Evolutionary conservation across 2,113 vertebrate species (phyloP).

Genomic region (Melanocharis versteri): DNA sequence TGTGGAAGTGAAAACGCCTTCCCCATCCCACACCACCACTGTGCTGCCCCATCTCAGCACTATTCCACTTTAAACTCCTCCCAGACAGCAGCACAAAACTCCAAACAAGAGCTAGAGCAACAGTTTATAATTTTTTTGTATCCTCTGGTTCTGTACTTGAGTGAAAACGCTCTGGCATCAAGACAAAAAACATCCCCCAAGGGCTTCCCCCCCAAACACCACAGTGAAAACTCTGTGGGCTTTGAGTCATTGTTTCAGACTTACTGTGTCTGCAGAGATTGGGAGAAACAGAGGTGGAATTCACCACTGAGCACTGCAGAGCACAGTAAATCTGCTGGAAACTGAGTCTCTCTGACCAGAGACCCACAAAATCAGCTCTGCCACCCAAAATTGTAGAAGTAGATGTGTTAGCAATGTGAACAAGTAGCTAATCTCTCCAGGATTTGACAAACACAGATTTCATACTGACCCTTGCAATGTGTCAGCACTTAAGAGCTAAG

Average conservation of each 20-base stretch:
- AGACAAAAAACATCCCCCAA: neutral
- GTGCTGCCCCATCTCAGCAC: neutral
- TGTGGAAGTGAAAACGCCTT: neutral
- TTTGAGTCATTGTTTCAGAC: neutral
- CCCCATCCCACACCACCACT: neutral
- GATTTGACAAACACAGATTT: neutral
- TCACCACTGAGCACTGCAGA: neutral
- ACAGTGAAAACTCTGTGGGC: neutral
- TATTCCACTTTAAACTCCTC: neutral
- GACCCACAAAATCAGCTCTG: neutral
- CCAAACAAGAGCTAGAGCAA: neutral
- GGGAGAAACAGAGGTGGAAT: neutral
- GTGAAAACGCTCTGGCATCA: neutral
- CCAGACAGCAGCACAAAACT: neutral
- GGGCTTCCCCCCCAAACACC: neutral
- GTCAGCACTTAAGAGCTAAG: neutral
- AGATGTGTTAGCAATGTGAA: rapidly evolving
- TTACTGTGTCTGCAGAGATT: neutral
- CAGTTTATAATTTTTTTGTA: neutral
- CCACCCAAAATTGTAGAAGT: neutral
- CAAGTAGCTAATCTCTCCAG: neutral
- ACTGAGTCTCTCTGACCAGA: neutral
- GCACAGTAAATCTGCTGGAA: neutral
- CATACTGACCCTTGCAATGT: neutral
- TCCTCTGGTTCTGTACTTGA: neutral